Base-by-base conservation (phyloP, 2,797 vertebrate genomes). In the Propithecus perrieri region DNA sequence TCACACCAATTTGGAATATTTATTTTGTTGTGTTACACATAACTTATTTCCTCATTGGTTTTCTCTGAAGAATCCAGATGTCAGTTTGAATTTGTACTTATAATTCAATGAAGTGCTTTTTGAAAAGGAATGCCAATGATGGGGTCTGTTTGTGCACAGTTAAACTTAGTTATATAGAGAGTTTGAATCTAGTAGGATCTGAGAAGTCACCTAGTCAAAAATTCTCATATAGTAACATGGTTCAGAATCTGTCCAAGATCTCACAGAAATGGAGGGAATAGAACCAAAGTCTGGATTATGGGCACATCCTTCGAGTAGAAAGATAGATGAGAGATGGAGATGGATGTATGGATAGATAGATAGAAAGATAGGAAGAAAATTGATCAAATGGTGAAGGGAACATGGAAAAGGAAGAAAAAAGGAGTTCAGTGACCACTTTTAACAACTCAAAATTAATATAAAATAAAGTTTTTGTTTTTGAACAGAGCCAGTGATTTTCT, bases 1-100 rank as follows among this genome's bases (percentile, higher is more conserved):
- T 94, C 71, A 91, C 61, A 81, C 59, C 81, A 96, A 80, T 97
- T 96, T 92, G 35, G 35, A 59, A 55, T 83, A 89, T 79, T 95
- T 90, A 96, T 96, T 87, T 95, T 89, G 63, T 20, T 41, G 30
- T 81, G 33, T 74, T 90, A 85, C 10, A 59, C 24, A 48, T 55
- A 90, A 94, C 35, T 97, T 88, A 91, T 55, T 89, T 85, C 91
- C 55, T 55, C 33, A 93, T 24, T 94, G 41, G 8, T 89, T 92
- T 89, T 94, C 33, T 91, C n/a, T 38, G 63, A 96, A 72, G 57
- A 87, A 65, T 90, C 22, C 59, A 76, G 53, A 88, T 67, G 63
- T 11, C 33, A 1, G 28, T 75, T 71, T 95, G 48, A 80, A 91
- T 86, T 86, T 84, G 33, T 81, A 81, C 18, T 90, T 94, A 50